phyloP scores from a whole-genome alignment of 1,140 invertebrate genomes.

The Orchestia grillus region DNA sequence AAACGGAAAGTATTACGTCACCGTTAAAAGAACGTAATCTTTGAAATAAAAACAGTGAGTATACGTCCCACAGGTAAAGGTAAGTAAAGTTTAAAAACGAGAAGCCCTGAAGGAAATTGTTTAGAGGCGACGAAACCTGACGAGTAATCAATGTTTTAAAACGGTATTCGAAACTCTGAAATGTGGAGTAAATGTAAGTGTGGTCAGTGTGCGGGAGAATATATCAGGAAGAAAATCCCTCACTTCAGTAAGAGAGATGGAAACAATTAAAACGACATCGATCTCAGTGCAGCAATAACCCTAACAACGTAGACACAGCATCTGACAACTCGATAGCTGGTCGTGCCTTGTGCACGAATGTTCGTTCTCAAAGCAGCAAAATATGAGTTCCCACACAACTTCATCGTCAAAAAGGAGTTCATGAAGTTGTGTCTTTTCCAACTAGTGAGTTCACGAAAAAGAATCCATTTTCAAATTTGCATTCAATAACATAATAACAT shows the following conservation, averaged over 20 bases:
- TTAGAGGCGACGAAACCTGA: background rate
- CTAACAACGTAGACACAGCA: background rate
- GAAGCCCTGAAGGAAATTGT: background rate
- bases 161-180: background rate
- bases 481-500: background rate
- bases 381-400: too few relatives aligned
- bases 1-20: background rate
- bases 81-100: too few relatives aligned
- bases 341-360: background rate
- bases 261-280: background rate
- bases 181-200: background rate
- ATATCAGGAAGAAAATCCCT: background rate
- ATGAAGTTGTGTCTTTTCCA: too few relatives aligned
- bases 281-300: background rate
- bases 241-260: background rate
- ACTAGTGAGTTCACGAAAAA: background rate
- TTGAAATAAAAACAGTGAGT: background rate
- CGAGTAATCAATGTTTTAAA: background rate
- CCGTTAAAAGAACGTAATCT: background rate
- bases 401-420: too few relatives aligned
- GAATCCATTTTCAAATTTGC: background rate
- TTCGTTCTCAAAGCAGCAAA: background rate
- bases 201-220: background rate
- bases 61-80: background rate
- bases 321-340: background rate